Base-by-base conservation (phyloP, 1,140 invertebrate species). In the Notospermus geniculatus region DNA sequence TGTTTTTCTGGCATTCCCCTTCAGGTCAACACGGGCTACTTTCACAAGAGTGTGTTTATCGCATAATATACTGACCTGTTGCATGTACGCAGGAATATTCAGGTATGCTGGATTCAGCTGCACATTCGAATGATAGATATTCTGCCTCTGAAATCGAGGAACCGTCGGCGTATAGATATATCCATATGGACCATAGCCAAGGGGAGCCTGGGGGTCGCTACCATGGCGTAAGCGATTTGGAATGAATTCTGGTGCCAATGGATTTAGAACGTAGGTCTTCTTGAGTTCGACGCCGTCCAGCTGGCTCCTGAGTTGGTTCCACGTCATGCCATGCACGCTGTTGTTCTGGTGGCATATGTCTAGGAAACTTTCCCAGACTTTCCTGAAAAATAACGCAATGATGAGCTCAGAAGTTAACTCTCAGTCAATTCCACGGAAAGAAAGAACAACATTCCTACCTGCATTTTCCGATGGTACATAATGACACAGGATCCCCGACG, bases 401-500 rank as follows among this genome's bases (percentile, higher is more conserved):
- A 7, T 36, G 5, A 36, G 32, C 4, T 19, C 25, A 52, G n/a
- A 22, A 52, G 4, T 19, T 15, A 36, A n/a, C n/a, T n/a, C n/a
- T n/a, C n/a, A n/a, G n/a, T n/a, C n/a, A n/a, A n/a, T n/a, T n/a
- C n/a, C n/a, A n/a, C n/a, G n/a, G n/a, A n/a, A n/a, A n/a, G n/a
- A n/a, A n/a, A n/a, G n/a, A n/a, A n/a, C n/a, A n/a, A n/a, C n/a
- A 36, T 36, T 36, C 32, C 15, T 68, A 86, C 82, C 90, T 86
- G 80, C 92, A 94, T 54, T 89, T 86, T 22, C 91, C 91, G 43
- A 92, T 86, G 0, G 91, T 90, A 65, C 91, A 91, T 0, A 94
- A 79, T 1, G 91, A 90, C 0, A 93, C 85, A 0, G 92, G 91
- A 82, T 94, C 92, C 0, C 92, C 92, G 2, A 94, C 90, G 7